phyloP scores from a whole-genome alignment of 2,113 vertebrate species.

The Progne subis region DNA sequence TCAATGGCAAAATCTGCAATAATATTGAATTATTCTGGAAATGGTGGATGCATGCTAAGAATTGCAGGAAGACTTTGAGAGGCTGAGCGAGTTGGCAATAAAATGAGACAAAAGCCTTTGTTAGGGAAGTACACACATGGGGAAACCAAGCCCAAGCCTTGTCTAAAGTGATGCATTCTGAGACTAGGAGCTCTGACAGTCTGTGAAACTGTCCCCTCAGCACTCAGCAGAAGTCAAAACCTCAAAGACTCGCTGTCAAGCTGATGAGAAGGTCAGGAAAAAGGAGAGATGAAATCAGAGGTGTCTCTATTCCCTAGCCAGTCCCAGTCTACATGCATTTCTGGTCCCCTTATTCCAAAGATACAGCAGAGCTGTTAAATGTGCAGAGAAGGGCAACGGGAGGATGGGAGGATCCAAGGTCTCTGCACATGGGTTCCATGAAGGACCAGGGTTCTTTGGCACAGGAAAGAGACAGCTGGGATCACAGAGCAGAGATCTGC shows the following conservation, averaged over 20 bases:
- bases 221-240: not conserved
- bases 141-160: not conserved
- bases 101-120: not conserved
- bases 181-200: not conserved
- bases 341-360: not conserved
- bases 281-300: not conserved
- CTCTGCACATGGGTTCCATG: accelerated
- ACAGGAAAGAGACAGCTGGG: not conserved
- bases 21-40: not conserved
- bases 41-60: not conserved
- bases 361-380: not conserved
- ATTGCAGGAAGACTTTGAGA: not conserved
- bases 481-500: not conserved
- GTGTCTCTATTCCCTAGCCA: not conserved
- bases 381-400: not conserved
- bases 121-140: not conserved
- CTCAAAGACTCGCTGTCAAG: not conserved
- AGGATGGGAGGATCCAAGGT: not conserved
- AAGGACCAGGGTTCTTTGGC: not conserved
- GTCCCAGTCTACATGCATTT: not conserved
- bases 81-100: not conserved
- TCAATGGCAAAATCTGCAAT: not conserved
- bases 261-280: not conserved
- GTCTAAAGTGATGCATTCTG: not conserved
- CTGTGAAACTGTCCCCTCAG: not conserved